Evolutionary conservation across 2,797 vertebrate species (phyloP).

Genomic region (Huso huso): DNA sequence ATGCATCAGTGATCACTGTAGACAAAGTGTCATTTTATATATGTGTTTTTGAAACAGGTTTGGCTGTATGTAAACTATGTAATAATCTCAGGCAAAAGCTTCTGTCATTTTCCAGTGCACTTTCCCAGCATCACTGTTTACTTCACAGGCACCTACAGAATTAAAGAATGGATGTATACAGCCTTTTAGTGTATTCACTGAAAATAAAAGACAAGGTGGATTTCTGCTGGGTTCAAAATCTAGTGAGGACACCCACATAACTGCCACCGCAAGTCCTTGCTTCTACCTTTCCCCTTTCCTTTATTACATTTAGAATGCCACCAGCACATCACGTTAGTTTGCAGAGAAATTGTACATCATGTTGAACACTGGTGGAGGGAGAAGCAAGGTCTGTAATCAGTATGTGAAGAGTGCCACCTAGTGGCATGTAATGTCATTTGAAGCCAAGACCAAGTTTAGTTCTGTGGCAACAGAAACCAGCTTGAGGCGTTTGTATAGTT

Average conservation of each 20-base stretch:
- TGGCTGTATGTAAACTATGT: too few relatives aligned
- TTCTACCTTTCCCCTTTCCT: neutral
- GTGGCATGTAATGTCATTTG: slow-evolving; percentile 30
- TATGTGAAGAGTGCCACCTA: slow-evolving; percentile 68
- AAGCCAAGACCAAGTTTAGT: neutral
- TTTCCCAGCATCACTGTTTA: too few relatives aligned
- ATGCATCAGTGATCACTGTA: too few relatives aligned
- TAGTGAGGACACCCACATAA: slow-evolving; percentile 26
- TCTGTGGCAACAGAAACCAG: neutral
- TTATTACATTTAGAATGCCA: neutral
- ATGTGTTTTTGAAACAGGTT: too few relatives aligned
- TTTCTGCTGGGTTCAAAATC: slow-evolving; percentile 25
- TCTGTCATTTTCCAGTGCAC: too few relatives aligned
- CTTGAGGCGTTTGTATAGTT: neutral
- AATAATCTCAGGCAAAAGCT: too few relatives aligned
- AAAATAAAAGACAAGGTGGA: neutral
- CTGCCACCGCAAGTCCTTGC: slow-evolving; percentile 26
- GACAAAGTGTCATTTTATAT: too few relatives aligned
- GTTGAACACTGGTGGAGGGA: slow-evolving; percentile 22
- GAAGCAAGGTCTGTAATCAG: slow-evolving; percentile 15
- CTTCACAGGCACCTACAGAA: too few relatives aligned
- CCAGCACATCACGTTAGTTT: slow-evolving; percentile 15
- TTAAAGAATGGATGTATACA: too few relatives aligned
- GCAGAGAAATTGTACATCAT: slow-evolving; percentile 24
- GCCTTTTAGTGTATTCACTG: too few relatives aligned